phyloP scores from a whole-genome alignment of 35 echinoderm and acorn worm genomes.

The Lytechinus pictus region DNA sequence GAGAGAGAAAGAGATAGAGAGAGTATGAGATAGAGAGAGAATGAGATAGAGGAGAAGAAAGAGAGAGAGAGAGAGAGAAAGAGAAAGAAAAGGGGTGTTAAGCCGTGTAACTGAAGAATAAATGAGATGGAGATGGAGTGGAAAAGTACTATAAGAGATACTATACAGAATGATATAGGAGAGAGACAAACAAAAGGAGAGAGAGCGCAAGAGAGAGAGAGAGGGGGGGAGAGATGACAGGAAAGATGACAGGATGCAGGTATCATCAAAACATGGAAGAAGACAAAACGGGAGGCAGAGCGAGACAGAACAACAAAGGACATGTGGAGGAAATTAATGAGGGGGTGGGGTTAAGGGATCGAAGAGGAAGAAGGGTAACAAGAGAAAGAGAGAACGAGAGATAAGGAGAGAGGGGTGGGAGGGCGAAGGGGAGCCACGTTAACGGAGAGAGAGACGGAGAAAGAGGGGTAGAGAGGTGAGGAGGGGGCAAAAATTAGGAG shows the following conservation, averaged over 20 bases:
- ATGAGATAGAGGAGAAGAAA: not conserved
- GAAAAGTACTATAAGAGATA: no score
- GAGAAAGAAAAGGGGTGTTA: not conserved
- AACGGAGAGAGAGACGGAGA: not conserved
- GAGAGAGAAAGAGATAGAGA: not conserved
- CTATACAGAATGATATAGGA: not conserved
- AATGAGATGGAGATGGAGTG: no score
- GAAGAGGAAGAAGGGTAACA: not conserved
- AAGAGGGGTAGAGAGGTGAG: not conserved
- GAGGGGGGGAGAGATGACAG: not conserved
- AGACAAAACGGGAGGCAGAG: not conserved
- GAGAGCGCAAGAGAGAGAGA: not conserved
- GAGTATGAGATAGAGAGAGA: not conserved
- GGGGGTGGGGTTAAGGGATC: not conserved
- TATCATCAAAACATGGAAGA: not conserved
- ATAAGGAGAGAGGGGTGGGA: not conserved
- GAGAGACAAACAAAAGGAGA: not conserved
- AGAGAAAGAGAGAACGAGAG: not conserved
- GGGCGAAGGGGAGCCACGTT: not conserved
- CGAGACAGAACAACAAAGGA: not conserved
- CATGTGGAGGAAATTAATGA: not conserved
- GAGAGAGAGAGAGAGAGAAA: not conserved
- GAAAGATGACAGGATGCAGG: not conserved
- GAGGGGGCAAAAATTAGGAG: not conserved
- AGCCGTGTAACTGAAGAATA: no score